Base-by-base conservation (phyloP, 2,888 invertebrate genomes). In the Leptinotarsa juncta region DNA sequence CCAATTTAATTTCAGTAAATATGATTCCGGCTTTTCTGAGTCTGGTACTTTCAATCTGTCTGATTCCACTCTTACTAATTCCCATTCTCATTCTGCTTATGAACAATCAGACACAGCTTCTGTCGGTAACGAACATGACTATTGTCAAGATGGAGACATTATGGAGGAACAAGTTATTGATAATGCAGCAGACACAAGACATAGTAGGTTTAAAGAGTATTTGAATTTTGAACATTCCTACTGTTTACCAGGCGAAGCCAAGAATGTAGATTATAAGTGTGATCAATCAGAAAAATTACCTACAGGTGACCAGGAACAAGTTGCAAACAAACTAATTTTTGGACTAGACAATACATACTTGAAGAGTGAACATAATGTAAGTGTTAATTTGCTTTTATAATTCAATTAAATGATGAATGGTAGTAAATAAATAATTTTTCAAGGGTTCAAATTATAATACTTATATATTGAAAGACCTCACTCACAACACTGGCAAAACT, bases 121-220 rank as follows among this genome's bases (percentile, higher is more conserved):
- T 26, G 55, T 73, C 51, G 65, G 76, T 57, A 72, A 68, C 10
- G 85, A 85, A 69, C 85, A 86, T 70, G 83, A 85, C 78, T 85
- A 86, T 72, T 85, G 85, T 70, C 80, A 77, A 48, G 81, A 78
- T 62, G 77, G 77, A 48, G 74, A 78, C 67, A 70, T 74, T 15
- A 73, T 73, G 26, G 70, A 77, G 51, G 73, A 77, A 53, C 76
- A 76, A 68, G 70, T 68, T 50, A 62, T 71, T 49, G 67, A 76
- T 60, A 65, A 75, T 69, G 70, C 72, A 65, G 55, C 60, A 12
- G 75, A 77, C 48, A n/a, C 65, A 12, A 67, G 73, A 15, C 70
- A 65, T 20, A 50, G 65, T 68, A 26, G 48, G 12, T 68, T 65
- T 18, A 32, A 68, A 16, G 71, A 73, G 18, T 71, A 49, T 72